Conservation (phyloP, 2,888 invertebrate species). For the Morpho deidamia region DNA sequence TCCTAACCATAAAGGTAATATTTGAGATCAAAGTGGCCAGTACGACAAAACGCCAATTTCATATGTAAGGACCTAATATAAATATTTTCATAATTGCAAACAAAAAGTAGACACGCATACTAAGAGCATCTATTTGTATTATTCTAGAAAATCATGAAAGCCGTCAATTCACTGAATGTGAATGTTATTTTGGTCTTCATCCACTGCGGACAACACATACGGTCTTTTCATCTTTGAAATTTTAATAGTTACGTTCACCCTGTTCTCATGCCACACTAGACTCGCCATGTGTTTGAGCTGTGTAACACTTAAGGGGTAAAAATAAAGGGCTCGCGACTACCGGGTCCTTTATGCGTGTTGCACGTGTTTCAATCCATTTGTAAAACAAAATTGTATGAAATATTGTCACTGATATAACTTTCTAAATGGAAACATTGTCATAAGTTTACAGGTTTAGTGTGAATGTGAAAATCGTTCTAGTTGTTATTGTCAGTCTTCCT, state of each 20-base stretch:
- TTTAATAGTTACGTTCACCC: slow-evolving; percentile 77
- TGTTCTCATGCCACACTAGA: slow-evolving; percentile 60
- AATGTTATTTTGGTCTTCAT: slow-evolving; percentile 65
- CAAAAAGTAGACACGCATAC: slow-evolving; percentile 30
- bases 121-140: slow-evolving; percentile 37
- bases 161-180: slow-evolving; percentile 59
- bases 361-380: slow-evolving; percentile 9
- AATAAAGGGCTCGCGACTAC: slow-evolving; percentile 13
- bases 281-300: slow-evolving; percentile 37
- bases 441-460: neutral
- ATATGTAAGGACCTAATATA: too few relatives aligned
- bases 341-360: slow-evolving; percentile 7
- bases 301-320: slow-evolving; percentile 15
- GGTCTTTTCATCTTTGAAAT: slow-evolving; percentile 59
- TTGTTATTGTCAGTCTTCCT: too few relatives aligned
- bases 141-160: slow-evolving; percentile 25
- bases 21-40: too few relatives aligned
- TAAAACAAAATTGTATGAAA: neutral
- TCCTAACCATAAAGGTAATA: too few relatives aligned
- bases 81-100: too few relatives aligned
- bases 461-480: too few relatives aligned
- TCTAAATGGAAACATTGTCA: neutral
- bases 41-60: too few relatives aligned
- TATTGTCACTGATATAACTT: neutral
- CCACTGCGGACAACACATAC: slow-evolving; percentile 44